Evolutionary conservation across 2,113 vertebrate genomes (phyloP), one percentile per base, ranked within the genome.

Genomic region (Planiliza haematocheilus): DNA sequence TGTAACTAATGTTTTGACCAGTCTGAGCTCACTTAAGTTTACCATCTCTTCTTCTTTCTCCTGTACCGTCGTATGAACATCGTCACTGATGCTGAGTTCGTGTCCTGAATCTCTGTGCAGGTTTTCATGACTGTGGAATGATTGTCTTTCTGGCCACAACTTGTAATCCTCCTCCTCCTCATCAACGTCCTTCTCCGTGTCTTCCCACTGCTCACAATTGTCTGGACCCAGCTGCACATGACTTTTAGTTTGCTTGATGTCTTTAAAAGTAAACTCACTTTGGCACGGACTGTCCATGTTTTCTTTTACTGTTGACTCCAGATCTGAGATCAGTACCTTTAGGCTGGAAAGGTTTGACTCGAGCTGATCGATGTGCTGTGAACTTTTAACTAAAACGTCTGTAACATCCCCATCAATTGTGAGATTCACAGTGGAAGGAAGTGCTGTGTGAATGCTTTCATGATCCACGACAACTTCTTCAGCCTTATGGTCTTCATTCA

Each of bases 271-370:
- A 11, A 58, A 20, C 52, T 78, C 80, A 7, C n/a, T 75, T 36
- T 63, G 75, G 20, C 70, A 62, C 14, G 14, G 53, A 37, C 56
- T 66, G 8, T 55, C 59, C 7, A 85, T 38, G 7, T 83, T 87
- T 43, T 80, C 79, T 48, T 83, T 81, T 21, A 93, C 65, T 0
- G 84, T 90, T 8, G 84, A 89, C 84, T 92, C 91, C 69, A 94
- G 74, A 77, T 92, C 90, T 16, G 86, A 90, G 75, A 94, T 92
- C 46, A 91, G 24, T 2, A 76, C 62, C 83, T 92, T 93, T 3
- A 93, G 72, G 57, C 82, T 80, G 34, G 81, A 91, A 48, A 94
- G 82, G 73, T 87, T 91, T 11, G 86, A 70, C 84, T 93, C 93
- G 0, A 94, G 84, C 51, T 90, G 84, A 41, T 91, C 76, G 5